These are phyloP conservation scores for Hycleus cichorii DNA, from an alignment of 1,140 invertebrate species.

Conservation along the genomic window DNA sequence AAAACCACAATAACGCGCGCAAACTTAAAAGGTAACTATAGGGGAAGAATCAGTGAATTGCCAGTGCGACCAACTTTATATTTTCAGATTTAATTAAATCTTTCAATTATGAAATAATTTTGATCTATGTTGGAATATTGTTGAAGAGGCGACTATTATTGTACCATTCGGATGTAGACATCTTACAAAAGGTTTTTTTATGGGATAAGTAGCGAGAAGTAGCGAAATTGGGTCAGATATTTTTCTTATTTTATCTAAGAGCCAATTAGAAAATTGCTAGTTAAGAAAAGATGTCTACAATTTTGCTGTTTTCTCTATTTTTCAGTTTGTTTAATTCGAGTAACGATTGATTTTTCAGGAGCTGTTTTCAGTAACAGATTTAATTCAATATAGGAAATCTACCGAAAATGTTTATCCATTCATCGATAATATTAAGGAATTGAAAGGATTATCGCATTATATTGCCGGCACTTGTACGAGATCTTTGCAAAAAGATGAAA, in stretches of 20 bases:
- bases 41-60: neutral
- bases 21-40: constrained; percentile 12
- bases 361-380: constrained; percentile 10
- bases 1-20: constrained; percentile 4
- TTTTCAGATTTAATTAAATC: constrained; percentile 21
- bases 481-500: constrained; percentile 8
- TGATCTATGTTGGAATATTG: constrained; percentile 23
- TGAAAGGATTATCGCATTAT: constrained; percentile 15
- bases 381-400: constrained; percentile 14
- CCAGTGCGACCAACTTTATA: constrained; percentile 2
- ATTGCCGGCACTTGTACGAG: constrained; percentile 17
- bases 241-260: too few species aligned
- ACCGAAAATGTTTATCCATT: constrained; percentile 20
- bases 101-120: constrained; percentile 24
- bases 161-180: constrained; percentile 12
- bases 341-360: constrained; percentile 9
- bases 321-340: neutral
- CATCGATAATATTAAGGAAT: constrained; percentile 7
- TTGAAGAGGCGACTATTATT: constrained; percentile 23
- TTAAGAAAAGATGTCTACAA: too few species aligned
- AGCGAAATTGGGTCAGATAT: too few species aligned
- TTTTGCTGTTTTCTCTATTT: neutral
- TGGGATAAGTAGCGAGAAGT: neutral
- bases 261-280: too few species aligned
- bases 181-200: constrained; percentile 13